These are phyloP conservation scores for Danionella dracula DNA, from an alignment of 2,797 vertebrate genomes.

Conservation along the genomic window DNA sequence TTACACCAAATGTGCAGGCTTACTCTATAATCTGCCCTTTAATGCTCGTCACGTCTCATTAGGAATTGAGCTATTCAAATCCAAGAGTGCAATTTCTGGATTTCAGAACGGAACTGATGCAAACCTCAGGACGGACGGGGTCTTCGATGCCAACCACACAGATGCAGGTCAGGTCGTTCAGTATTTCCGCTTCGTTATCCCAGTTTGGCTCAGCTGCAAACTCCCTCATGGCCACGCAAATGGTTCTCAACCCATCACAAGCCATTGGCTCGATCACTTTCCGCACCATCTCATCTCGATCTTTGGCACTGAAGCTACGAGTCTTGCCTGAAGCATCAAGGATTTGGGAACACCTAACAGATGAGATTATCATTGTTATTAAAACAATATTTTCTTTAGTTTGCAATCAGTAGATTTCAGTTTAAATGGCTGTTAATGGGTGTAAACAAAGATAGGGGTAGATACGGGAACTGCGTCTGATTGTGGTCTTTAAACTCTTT, in stretches of 20 bases:
- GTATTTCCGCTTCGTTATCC: constrained; percentile 85
- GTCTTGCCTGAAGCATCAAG: constrained; percentile 76
- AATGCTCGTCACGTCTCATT: constrained; percentile 6
- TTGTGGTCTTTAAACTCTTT: no score
- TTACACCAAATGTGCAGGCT: constrained; percentile 28
- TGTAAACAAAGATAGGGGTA: no score
- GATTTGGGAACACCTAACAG: constrained; percentile 81
- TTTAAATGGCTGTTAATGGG: no score
- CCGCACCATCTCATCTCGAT: constrained; percentile 88
- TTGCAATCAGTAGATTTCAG: no score
- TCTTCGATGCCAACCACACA: constrained; percentile 93
- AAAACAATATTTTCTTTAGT: no score
- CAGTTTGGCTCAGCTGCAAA: constrained; percentile 84
- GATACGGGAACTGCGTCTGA: no score
- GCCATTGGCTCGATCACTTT: constrained; percentile 98
- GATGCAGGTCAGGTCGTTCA: constrained; percentile 86
- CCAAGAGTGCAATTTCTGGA: background rate
- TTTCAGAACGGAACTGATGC: background rate
- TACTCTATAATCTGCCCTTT: background rate
- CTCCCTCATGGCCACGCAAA: constrained; percentile 90
- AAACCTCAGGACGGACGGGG: constrained; percentile 87
- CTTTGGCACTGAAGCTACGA: constrained; percentile 79
- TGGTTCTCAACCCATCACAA: constrained; percentile 87
- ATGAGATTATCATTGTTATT: no score
- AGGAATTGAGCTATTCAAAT: constrained; percentile 5